A percentile compares a stretch with the other conserved stretches of the same genome.
Conservation (phyloP, 1,140 invertebrate species). For the Phthorimaea operculella region DNA sequence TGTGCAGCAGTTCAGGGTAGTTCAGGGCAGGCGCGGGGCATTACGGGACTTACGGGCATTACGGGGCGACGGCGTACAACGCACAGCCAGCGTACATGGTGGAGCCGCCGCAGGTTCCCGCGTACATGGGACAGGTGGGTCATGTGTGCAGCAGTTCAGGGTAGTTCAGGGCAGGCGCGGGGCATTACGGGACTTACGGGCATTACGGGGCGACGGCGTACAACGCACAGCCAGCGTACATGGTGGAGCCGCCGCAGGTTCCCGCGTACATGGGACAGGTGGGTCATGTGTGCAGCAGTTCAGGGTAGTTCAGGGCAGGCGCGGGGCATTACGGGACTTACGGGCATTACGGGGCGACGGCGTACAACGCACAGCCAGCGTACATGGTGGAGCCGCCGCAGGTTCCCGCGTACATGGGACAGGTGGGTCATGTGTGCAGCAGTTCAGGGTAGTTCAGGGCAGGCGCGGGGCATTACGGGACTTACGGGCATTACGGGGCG, state of each 20-base stretch:
- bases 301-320: constrained; percentile 34
- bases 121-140: constrained; percentile 61
- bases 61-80: constrained; percentile 36
- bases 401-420: constrained; percentile 60
- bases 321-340: constrained; percentile 53
- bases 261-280: constrained; percentile 63
- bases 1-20: no score
- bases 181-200: constrained; percentile 52
- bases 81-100: constrained; percentile 59
- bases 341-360: constrained; percentile 14
- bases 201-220: constrained; percentile 31
- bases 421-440: no score
- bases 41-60: constrained; percentile 44
- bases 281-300: no score
- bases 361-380: constrained; percentile 54
- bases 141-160: no score
- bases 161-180: constrained; percentile 34
- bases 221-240: constrained; percentile 53
- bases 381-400: constrained; percentile 59
- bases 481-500: neutral
- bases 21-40: constrained; percentile 40
- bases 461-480: no score
- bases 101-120: constrained; percentile 52
- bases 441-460: no score
- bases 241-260: constrained; percentile 56